phyloP scores from a whole-genome alignment of 2,888 invertebrate species.

The Harmothoe impar region DNA sequence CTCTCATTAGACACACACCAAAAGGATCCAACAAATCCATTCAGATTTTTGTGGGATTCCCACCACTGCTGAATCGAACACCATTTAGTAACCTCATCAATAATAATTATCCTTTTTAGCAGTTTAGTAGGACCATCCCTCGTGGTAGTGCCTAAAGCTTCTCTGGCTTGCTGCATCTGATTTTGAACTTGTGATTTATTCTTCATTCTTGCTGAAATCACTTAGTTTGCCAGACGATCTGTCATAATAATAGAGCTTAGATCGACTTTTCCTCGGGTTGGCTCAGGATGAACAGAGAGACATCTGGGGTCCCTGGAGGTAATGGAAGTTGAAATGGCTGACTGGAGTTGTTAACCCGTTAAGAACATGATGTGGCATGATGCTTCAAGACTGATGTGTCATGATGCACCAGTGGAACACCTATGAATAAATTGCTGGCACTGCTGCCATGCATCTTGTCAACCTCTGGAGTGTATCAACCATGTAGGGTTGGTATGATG shows the following conservation, averaged over 20 bases:
- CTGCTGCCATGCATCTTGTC: too few species aligned
- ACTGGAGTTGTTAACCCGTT: background rate
- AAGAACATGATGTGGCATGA: too few species aligned
- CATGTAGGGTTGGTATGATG: too few species aligned
- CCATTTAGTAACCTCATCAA: constrained; percentile 23
- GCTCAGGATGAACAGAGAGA: background rate
- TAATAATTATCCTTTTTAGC: background rate
- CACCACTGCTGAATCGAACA: constrained; percentile 15
- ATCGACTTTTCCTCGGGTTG: background rate
- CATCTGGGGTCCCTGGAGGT: background rate
- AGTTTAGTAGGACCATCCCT: background rate
- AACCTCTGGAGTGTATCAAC: too few species aligned
- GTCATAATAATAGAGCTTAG: background rate
- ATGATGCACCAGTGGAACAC: too few species aligned
- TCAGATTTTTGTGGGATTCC: background rate
- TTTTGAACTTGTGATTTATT: background rate
- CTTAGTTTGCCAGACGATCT: background rate
- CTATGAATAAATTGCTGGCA: too few species aligned
- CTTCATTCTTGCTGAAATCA: background rate
- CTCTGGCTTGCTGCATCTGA: background rate
- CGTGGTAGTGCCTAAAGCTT: background rate
- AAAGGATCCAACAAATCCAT: background rate
- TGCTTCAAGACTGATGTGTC: too few species aligned
- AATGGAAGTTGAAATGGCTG: background rate
- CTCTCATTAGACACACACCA: background rate